Evolutionary conservation across 2,113 vertebrate genomes (phyloP), one percentile per base, ranked within the genome.

Genomic region (Isurus oxyrinchus): DNA sequence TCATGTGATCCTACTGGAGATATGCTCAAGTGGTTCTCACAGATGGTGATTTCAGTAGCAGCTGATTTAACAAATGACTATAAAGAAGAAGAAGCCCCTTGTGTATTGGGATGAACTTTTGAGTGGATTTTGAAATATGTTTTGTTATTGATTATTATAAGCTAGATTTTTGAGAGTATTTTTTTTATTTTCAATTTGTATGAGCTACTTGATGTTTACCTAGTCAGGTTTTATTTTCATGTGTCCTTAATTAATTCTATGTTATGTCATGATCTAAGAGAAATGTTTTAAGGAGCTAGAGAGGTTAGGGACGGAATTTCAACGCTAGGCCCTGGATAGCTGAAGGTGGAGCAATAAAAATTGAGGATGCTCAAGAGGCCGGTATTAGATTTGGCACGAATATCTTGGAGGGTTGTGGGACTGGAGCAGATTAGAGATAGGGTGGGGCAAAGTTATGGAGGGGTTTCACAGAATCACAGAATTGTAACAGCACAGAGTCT

Each of bases 31-130:
- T 96, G 94, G 61, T 40, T 63, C 69, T 93, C 84, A 49, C 81
- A 96, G 97, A 96, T 86, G 53, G 63, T 96, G 66, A 96, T 96
- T 96, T 96, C 94, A 84, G 96, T 96, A 96, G 96, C 55, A 84
- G 96, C 86, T 69, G 94, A 97, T 49, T 94, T 96, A 91, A 96
- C 11, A 86, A 97, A 79, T 49, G 67, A 95, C 76, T 49, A 95
- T 95, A 72, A 95, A 72, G 23, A 49, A 55, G 88, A 55, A 91
- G 94, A 69, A 72, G 94, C 94, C 66, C 44, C 90, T 93, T 63
- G 35, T 66, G 90, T n/a, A 40, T 40, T 94, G 21, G 90, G 35
- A 63, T 94, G 59, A 94, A n/a, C 4, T 94, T 95, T 95, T 23
- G 23, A 66, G 61, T 66, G 23, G 31, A 69, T 69, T 72, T 69